Conservation (phyloP, 2,797 vertebrate species). For the Coregonus sp. region DNA sequence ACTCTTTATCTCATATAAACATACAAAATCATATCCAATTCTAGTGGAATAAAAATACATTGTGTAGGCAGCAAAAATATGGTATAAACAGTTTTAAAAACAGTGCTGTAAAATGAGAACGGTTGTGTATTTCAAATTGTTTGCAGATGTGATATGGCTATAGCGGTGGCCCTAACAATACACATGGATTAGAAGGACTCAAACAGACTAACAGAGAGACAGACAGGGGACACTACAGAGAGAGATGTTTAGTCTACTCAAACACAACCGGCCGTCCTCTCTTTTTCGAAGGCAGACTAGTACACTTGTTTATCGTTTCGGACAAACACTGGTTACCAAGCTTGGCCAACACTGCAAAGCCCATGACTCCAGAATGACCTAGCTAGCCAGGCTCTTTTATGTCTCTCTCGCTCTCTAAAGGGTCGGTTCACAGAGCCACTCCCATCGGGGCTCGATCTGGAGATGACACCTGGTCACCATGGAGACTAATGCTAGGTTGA, state of each 20-base stretch:
- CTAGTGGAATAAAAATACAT: not conserved
- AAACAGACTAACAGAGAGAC: conserved; percentile 3
- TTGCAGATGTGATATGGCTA: conserved; percentile 85
- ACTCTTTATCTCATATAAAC: not conserved
- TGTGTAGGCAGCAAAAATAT: conserved; percentile 33
- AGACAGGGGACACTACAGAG: conserved; percentile 16
- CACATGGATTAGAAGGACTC: conserved; percentile 66
- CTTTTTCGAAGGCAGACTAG: conserved; percentile 61
- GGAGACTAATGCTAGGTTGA: conserved; percentile 73
- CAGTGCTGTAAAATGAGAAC: conserved; percentile 48
- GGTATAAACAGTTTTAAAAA: conserved; percentile 51
- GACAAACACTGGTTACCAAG: conserved; percentile 78
- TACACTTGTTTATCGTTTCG: conserved; percentile 79
- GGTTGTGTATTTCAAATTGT: conserved; percentile 78
- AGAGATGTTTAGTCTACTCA: conserved; percentile 69
- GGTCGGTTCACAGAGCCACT: conserved; percentile 61
- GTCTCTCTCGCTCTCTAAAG: conserved; percentile 65
- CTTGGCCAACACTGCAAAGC: conserved; percentile 46
- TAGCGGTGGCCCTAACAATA: conserved; percentile 72
- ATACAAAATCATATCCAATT: not conserved
- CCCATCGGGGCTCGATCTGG: conserved; percentile 77
- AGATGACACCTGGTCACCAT: conserved; percentile 78
- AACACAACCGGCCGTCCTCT: conserved; percentile 59
- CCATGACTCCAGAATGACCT: conserved; percentile 70
- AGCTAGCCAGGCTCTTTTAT: conserved; percentile 68